These are phyloP conservation scores for Zophobas morio DNA, from an alignment of 1,140 invertebrate genomes.

Conservation along the genomic window DNA sequence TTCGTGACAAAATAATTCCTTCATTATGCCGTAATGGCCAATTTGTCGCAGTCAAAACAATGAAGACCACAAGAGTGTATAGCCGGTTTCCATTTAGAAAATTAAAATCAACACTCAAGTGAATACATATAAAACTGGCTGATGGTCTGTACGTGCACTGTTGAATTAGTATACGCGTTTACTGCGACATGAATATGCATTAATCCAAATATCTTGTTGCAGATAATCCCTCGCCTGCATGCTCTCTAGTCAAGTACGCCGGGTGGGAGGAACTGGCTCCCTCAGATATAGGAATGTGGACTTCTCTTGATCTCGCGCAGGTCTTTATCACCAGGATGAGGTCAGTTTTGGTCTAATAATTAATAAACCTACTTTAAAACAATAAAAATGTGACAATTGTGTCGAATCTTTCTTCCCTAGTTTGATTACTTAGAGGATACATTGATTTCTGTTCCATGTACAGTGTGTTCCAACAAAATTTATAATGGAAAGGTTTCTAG, in stretches of 20 bases:
- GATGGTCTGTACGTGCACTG: slow-evolving; percentile 6
- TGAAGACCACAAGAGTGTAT: slow-evolving; percentile 15
- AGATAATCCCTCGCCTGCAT: slow-evolving; percentile 67
- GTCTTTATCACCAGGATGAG: slow-evolving; percentile 67
- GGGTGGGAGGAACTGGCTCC: slow-evolving; percentile 65
- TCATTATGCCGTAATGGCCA: slow-evolving; percentile 16
- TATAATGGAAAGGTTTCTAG: too few relatives aligned
- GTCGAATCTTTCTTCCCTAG: too few relatives aligned
- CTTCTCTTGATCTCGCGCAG: slow-evolving; percentile 66
- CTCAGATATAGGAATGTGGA: slow-evolving; percentile 66
- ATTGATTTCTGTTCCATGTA: too few relatives aligned
- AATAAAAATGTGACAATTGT: background rate
- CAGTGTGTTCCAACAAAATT: too few relatives aligned
- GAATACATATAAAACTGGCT: slow-evolving; percentile 18
- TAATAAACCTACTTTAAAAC: background rate
- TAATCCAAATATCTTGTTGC: slow-evolving; percentile 60
- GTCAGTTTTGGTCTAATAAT: slow-evolving; percentile 54
- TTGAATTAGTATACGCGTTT: slow-evolving; percentile 35
- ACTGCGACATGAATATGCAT: slow-evolving; percentile 29
- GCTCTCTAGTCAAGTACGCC: slow-evolving; percentile 67
- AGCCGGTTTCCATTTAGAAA: slow-evolving; percentile 27
- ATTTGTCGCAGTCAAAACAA: slow-evolving; percentile 25
- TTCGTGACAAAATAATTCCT: slow-evolving; percentile 23
- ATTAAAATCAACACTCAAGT: slow-evolving; percentile 19
- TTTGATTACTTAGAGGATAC: too few relatives aligned